Evolutionary conservation across 2,888 invertebrate genomes (phyloP).

Genomic region (Nymphalis c-album): DNA sequence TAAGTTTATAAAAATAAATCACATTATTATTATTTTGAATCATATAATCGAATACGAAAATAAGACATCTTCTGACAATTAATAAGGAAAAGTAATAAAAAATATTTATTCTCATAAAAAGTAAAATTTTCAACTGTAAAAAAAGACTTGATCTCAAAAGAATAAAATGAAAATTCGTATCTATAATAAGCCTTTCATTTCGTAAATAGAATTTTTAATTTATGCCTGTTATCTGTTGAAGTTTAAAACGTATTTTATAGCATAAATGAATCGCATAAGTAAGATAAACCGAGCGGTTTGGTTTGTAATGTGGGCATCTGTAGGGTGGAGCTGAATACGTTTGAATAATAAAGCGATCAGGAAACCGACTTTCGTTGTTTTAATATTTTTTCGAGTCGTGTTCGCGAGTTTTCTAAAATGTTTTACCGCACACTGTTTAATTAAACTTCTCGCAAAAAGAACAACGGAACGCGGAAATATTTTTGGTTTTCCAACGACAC

Average conservation of each 20-base stretch:
- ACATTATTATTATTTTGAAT: too few species aligned
- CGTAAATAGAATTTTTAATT: neutral
- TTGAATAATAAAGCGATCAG: slow-evolving; percentile 50
- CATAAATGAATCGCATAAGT: slow-evolving; percentile 37
- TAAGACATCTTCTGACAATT: too few species aligned
- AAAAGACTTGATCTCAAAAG: neutral
- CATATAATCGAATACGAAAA: too few species aligned
- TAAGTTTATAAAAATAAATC: too few species aligned
- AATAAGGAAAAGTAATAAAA: too few species aligned
- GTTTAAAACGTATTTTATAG: slow-evolving; percentile 32
- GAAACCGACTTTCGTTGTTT: slow-evolving; percentile 44
- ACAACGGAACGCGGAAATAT: slow-evolving; percentile 14
- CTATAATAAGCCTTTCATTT: neutral
- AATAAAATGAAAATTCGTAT: neutral
- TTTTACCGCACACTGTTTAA: slow-evolving; percentile 38
- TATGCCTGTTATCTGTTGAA: slow-evolving; percentile 6
- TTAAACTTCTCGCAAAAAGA: slow-evolving; percentile 34
- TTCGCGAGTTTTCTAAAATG: slow-evolving; percentile 38
- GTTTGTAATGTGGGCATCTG: slow-evolving; percentile 43
- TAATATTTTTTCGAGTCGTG: slow-evolving; percentile 39
- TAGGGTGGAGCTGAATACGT: slow-evolving; percentile 40
- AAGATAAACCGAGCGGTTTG: slow-evolving; percentile 40
- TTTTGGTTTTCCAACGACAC: slow-evolving; percentile 26
- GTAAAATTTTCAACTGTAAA: too few species aligned
- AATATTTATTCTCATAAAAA: too few species aligned